phyloP scores from a whole-genome alignment of 2,797 vertebrate species.

The Liasis olivaceus region DNA sequence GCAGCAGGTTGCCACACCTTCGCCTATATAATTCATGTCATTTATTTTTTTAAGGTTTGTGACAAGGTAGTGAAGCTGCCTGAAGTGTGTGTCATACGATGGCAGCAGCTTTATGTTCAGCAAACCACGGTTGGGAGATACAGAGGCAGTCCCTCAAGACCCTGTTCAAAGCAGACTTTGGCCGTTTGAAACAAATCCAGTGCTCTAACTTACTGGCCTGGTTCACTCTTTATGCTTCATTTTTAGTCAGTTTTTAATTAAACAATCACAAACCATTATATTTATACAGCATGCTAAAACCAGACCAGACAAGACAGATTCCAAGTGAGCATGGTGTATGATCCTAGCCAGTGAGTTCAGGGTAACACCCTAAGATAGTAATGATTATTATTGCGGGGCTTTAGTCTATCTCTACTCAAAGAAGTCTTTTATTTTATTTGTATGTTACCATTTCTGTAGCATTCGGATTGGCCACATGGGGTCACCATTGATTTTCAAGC shows the following conservation, averaged over 20 bases:
- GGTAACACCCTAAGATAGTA: not conserved
- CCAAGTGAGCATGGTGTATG: not conserved
- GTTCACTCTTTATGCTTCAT: not conserved
- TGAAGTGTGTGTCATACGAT: not conserved
- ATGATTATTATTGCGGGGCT: not conserved
- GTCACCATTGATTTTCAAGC: slow-evolving; percentile 12
- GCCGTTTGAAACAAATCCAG: not conserved
- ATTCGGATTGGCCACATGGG: slow-evolving; percentile 1
- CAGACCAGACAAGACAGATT: not conserved
- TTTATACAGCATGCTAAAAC: not conserved
- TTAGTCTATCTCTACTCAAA: not conserved
- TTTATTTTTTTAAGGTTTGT: not conserved
- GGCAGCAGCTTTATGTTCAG: not conserved
- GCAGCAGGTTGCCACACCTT: not conserved
- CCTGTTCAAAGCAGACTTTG: not conserved
- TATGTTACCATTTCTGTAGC: not conserved
- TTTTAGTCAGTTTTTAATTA: not conserved
- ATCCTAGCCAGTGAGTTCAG: not conserved
- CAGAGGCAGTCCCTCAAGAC: not conserved
- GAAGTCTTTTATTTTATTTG: not conserved
- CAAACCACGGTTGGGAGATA: not conserved
- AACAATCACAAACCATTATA: not conserved
- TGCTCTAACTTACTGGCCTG: not conserved
- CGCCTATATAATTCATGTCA: not conserved
- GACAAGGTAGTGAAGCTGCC: not conserved